Base-by-base conservation (phyloP, 2,888 invertebrate genomes). In the Nycteola revayana region DNA sequence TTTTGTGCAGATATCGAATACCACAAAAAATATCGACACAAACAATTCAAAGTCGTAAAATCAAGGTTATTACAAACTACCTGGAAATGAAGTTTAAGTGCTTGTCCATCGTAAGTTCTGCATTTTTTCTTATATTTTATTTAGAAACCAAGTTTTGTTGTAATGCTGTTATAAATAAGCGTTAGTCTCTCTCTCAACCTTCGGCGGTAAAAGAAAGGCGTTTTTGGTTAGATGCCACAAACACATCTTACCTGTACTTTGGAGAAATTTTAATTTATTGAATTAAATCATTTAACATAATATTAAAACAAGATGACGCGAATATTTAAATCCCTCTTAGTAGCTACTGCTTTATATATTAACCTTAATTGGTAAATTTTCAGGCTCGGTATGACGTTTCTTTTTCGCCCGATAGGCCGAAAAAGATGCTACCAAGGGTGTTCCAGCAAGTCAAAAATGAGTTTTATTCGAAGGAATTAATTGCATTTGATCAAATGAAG, bases 351-450 rank as follows among this genome's bases (percentile, higher is more conserved):
- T n/a, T n/a, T n/a, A n/a, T n/a, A n/a, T n/a, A n/a, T n/a, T n/a
- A n/a, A n/a, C n/a, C n/a, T n/a, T n/a, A n/a, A n/a, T n/a, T n/a
- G n/a, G n/a, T n/a, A n/a, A n/a, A n/a, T n/a, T 86, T 86, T 31
- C 69, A 89, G 67, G 76, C 90, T 62, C 98, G 98, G 62, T 98
- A 98, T 72, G 98, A 98, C 59, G 94, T 97, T 0, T 86, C 76
- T 0, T 90, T 95, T 20, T 81, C 68, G 1, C 95, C 95, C 0
- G 94, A 94, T 8, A 91, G 75, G 25, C 94, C 95, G 0, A 94
- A 93, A 55, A 92, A 90, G 52, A 76, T 93, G 49, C 58, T 92
- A 32, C 78, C 92, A 0, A 29, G 43, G 0, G 91, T 90, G 0
- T 91, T 91, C 45, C 64, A 73, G 1, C 42, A 45, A 1, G 79